phyloP scores from a whole-genome alignment of 1,140 invertebrate species.

The Saxidomus purpurata region DNA sequence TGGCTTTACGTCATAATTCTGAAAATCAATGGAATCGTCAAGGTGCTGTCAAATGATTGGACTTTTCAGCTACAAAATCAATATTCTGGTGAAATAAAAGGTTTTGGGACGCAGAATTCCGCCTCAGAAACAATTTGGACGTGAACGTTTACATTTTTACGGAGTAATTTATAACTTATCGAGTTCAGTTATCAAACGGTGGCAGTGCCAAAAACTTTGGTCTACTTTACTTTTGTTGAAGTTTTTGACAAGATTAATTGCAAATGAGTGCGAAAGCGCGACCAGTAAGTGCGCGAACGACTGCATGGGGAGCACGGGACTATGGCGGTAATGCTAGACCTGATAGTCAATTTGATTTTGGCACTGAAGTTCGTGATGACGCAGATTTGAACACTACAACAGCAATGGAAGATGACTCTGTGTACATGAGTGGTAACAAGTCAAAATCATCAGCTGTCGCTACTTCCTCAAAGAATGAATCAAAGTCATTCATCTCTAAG shows the following conservation, averaged over 20 bases:
- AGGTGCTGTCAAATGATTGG: constrained; percentile 33
- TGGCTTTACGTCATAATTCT: constrained; percentile 31
- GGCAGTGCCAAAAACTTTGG: constrained; percentile 32
- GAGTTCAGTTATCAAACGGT: too few relatives aligned
- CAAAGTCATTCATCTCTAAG: constrained; percentile 69
- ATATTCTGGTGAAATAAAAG: constrained; percentile 25
- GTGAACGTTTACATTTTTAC: background rate
- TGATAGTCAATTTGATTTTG: constrained; percentile 75
- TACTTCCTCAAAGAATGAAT: constrained; percentile 52
- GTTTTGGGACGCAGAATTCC: background rate
- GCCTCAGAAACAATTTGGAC: background rate
- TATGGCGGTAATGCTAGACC: constrained; percentile 71
- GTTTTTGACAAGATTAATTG: background rate
- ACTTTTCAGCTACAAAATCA: background rate
- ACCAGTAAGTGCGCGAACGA: constrained; percentile 80
- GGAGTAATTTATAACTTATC: too few relatives aligned
- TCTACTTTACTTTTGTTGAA: constrained; percentile 13
- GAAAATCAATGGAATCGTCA: constrained; percentile 48
- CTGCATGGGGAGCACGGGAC: constrained; percentile 82
- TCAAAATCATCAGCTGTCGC: constrained; percentile 61
- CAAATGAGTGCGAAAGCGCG: constrained; percentile 55
- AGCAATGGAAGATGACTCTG: constrained; percentile 76
- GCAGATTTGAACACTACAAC: constrained; percentile 69
- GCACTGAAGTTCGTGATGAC: constrained; percentile 70
- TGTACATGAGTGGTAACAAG: constrained; percentile 68